Base-by-base conservation (phyloP, 1,140 invertebrate genomes). In the Tetranychus urticae region DNA sequence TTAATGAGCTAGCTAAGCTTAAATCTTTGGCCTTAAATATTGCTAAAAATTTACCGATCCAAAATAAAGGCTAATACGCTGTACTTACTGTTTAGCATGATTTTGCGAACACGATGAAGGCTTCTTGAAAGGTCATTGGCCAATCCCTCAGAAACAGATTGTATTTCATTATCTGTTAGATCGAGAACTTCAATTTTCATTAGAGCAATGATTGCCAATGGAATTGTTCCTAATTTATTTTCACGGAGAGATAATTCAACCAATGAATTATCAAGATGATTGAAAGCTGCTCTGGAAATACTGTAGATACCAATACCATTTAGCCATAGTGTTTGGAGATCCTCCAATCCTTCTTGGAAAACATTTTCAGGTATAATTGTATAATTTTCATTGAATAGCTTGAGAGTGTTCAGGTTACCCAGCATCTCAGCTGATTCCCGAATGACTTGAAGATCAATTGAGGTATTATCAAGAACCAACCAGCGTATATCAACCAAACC, bases 101-200 rank as follows among this genome's bases (percentile, higher is more conserved):
- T 33, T 45, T 46, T 35, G 55, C 58, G 62, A 7, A 64, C 34
- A 12, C 63, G 39, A 45, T 62, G 62, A 7, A 64, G 45, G 14
- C 63, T 56, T 52, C 50, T 23, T 3, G 42, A 34, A 5, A 64
- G 54, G 23, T 52, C 39, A 31, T 23, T 37, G 1, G 60, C 57
- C n/a, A 52, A 36, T 33, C 37, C 63, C 45, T 64, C 63, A 13
- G 60, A 35, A 45, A 61, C 54, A 0, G 56, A 39, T 34, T 58
- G 45, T 12, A 64, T 64, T 6, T 62, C 61, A 52, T 64, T 64
- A 10, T 36, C 55, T 2, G 31, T 35, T 23, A 64, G 45, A 42
- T 64, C 63, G 8, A 64, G 45, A 62, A 59, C 54, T 63, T 62
- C 63, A n/a, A 64, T 45, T 23, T 62, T 56, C 5, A 46, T 50